Evolutionary conservation across 2,888 invertebrate species (phyloP).

Genomic region (Nymphalis urticae): DNA sequence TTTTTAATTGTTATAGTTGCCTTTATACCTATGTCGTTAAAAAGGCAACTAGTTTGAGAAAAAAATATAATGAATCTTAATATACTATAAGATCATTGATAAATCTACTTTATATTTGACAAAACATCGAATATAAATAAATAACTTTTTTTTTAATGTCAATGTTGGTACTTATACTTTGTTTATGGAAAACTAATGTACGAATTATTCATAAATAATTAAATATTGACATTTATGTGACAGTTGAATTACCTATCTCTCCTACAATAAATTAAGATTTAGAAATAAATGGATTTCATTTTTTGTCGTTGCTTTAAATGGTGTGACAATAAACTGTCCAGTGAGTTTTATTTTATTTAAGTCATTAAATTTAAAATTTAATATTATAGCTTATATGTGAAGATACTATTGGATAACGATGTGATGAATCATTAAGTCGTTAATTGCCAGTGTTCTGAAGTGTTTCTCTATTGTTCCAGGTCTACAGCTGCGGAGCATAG

Average conservation of each 20-base stretch:
- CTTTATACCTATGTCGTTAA: too few relatives aligned
- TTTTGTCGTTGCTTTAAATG: constrained; percentile 1
- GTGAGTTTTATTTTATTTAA: background rate
- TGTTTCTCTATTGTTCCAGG: constrained; percentile 81
- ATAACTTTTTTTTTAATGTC: too few relatives aligned
- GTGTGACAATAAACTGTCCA: background rate
- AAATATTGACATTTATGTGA: background rate
- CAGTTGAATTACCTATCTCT: background rate
- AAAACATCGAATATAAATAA: too few relatives aligned
- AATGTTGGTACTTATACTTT: too few relatives aligned
- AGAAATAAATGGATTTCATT: background rate
- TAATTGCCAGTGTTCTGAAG: constrained; percentile 8
- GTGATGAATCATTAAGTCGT: too few relatives aligned
- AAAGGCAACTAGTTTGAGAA: too few relatives aligned
- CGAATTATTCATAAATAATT: background rate
- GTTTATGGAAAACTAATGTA: too few relatives aligned
- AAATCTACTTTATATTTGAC: too few relatives aligned
- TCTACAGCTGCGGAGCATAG: constrained; percentile 92
- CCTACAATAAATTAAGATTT: background rate
- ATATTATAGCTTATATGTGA: background rate
- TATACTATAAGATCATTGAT: too few relatives aligned
- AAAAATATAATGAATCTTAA: too few relatives aligned
- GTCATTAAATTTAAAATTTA: background rate
- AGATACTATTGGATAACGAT: background rate
- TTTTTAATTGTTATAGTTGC: too few relatives aligned